These are phyloP conservation scores for Camponotus fellah DNA, from an alignment of 2,888 invertebrate species.

Conservation along the genomic window DNA sequence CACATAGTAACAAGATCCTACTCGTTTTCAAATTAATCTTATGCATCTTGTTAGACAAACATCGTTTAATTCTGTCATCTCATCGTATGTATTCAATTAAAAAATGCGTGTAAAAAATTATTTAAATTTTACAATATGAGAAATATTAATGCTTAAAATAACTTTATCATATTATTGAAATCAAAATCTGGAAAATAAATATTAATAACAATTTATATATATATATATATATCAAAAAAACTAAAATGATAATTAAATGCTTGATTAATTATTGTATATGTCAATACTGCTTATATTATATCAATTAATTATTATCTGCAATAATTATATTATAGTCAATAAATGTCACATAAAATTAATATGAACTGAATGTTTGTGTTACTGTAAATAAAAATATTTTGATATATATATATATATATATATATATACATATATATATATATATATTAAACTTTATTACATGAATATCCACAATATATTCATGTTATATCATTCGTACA, in stretches of 20 bases:
- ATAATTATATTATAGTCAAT: not conserved
- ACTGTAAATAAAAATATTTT: not conserved
- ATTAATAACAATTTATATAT: not conserved
- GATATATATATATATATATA: too few species aligned
- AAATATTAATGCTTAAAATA: not conserved
- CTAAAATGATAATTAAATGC: not conserved
- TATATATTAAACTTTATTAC: not conserved
- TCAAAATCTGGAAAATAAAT: not conserved
- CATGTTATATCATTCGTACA: not conserved
- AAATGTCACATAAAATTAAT: constrained; percentile 7
- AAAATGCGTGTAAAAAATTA: not conserved
- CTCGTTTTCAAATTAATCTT: constrained; percentile 45
- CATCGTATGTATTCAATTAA: not conserved
- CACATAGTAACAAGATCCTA: constrained; percentile 29
- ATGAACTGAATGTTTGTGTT: not conserved
- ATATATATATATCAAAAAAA: not conserved
- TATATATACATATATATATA: not conserved
- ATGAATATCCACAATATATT: not conserved
- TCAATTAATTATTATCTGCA: not conserved
- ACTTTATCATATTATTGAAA: not conserved
- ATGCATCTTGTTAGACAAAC: not conserved
- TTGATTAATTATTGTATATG: not conserved
- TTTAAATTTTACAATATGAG: not conserved
- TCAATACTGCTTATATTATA: not conserved
- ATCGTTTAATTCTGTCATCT: not conserved